Evolutionary conservation across 2,888 invertebrate species (phyloP), one percentile per base, ranked within the genome.

Genomic region (Liposcelis brunnea): DNA sequence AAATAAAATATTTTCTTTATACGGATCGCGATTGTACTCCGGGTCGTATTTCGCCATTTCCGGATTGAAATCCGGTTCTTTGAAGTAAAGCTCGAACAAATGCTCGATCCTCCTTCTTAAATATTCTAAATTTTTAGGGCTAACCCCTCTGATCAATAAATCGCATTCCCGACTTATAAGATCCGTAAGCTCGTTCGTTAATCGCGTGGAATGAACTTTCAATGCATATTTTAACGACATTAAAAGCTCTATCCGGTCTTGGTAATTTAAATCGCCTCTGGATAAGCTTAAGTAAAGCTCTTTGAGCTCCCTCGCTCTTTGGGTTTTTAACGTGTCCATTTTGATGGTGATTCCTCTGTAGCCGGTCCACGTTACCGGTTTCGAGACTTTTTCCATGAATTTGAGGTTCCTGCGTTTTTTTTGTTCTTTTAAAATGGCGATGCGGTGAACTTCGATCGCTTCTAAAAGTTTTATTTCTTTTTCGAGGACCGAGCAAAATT

Each of bases 251-350:
- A 86, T 65, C 34, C 84, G 69, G 53, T 80, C 75, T 49, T 77
- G 75, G 15, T 70, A 67, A 1, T 68, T 67, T 48, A 73, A 58
- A 50, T 74, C 69, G 44, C 72, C 66, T 31, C 70, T 65, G 42
- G 66, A 67, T 52, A 89, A 68, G 45, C 75, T 70, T 54, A 75
- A 71, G 58, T 84, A 87, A 12, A 87, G 65, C 52, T 76, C 75
- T 47, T 75, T 75, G 38, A 85, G 68, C 56, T 81, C 78, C 43
- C 77, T 73, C 12, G 84, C 86, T 54, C 77, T 74, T 56, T 87
- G 83, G 15, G 80, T 81, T 59, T 80, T 80, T 43, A 83, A 59
- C 1, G 87, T 81, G 53, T 89, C 82, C 80, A 91, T 79, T 51
- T 79, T 73, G 14, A 87, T 72, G 31, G 74, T 45, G 31, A 66